A percentile compares a stretch with the other conserved stretches of the same genome.
Evolutionary conservation across 2,797 vertebrate genomes (phyloP).

Genomic region (Spheniscus humboldti): DNA sequence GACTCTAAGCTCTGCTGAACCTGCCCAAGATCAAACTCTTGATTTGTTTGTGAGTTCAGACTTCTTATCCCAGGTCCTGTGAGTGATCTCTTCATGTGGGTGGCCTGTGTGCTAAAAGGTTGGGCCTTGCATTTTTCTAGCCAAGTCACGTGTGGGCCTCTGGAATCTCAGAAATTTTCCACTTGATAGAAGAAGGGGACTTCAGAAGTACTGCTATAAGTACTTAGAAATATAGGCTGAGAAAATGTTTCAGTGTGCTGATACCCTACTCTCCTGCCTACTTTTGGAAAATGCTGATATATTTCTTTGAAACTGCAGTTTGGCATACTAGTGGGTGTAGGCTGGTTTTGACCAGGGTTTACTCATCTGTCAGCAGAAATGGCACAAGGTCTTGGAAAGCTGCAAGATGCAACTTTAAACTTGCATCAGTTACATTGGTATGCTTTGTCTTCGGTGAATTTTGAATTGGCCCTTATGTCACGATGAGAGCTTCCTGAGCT

Average conservation of each 20-base stretch:
- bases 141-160: slow-evolving; percentile 42
- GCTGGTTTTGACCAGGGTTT: neutral
- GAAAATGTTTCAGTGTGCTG: neutral
- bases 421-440: neutral
- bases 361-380: neutral
- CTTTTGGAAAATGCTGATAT: neutral
- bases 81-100: slow-evolving; percentile 41
- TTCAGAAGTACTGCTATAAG: slow-evolving; percentile 30
- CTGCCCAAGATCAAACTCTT: slow-evolving; percentile 12
- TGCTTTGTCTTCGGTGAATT: neutral
- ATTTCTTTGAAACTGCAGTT: neutral
- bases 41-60: slow-evolving; percentile 37
- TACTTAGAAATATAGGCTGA: neutral
- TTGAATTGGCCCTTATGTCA: neutral
- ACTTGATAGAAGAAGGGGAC: slow-evolving; percentile 57
- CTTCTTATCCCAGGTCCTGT: slow-evolving; percentile 33
- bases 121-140: slow-evolving; percentile 40
- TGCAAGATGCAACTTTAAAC: neutral
- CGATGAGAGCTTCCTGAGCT: neutral
- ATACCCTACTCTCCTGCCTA: neutral
- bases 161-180: slow-evolving; percentile 65
- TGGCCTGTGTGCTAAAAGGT: slow-evolving; percentile 42
- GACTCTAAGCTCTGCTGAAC: slow-evolving; percentile 15
- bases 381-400: neutral
- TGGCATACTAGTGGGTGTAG: neutral